Evolutionary conservation across 2,888 invertebrate species (phyloP), one percentile per base, ranked within the genome.

Genomic region (Anthrax anthrax): DNA sequence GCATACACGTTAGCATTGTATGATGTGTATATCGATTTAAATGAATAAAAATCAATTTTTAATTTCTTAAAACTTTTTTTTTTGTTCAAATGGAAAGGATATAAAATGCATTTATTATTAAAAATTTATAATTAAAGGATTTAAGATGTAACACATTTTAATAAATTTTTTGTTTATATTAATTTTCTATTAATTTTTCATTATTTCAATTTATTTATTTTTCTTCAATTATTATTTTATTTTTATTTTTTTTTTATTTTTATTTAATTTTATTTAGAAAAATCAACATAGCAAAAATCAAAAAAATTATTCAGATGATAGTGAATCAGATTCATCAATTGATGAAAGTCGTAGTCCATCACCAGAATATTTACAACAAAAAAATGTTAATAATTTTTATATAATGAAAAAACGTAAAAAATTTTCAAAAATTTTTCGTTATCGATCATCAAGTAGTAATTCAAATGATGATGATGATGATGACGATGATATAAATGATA

Each of bases 271-370:
- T 6, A 37, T 10, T 8, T 18, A 37, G 17, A 37, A 16, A 37
- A 17, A 16, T 37, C 1, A 16, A 37, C 5, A 37, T 12, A 10
- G 3, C 16, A 37, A 37, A 10, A 17, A 13, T 12, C 8, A 36
- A 13, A 36, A n/a, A n/a, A 36, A 36, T 36, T 36, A 36, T 29
- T n/a, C 37, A 19, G 58, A 62, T 39, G 62, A 60, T 13, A 42
- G 44, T 42, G 66, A 65, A 51, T 62, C 65, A 19, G 64, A 65
- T 50, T 59, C 61, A 37, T 64, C 64, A 17, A 58, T 58, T 3
- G 60, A 61, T 3, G 64, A 65, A 47, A 66, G 64, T 6, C 61
- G 57, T 45, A 59, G 58, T 40, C 62, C 62, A 8, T 57, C 61
- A 13, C 59, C 63, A 14, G 57, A 58, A 18, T 52, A 46, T 16